These are phyloP conservation scores for Meloidogyne chitwoodi DNA, from an alignment of 1,140 invertebrate genomes.

Conservation along the genomic window DNA sequence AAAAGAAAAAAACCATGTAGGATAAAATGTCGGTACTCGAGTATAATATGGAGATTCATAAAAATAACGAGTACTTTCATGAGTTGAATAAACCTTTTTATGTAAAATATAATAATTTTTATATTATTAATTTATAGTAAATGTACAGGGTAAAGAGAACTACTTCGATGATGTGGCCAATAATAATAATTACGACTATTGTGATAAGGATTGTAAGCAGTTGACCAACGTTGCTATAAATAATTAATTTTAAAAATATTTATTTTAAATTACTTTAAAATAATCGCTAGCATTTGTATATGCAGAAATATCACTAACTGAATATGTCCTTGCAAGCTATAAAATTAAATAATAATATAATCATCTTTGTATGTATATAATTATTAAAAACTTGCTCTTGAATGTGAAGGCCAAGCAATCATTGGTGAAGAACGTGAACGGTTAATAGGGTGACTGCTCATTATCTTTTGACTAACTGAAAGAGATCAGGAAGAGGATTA, in stretches of 20 bases:
- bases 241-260: not conserved
- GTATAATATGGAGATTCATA: constrained; percentile 15
- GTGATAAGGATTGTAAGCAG: constrained; percentile 17
- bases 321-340: constrained; percentile 15
- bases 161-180: constrained; percentile 12
- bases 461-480: not conserved
- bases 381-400: not conserved
- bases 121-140: not conserved
- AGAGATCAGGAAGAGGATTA: too few species aligned
- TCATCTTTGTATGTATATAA: not conserved
- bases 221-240: constrained; percentile 12
- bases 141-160: constrained; percentile 8
- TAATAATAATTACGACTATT: constrained; percentile 9
- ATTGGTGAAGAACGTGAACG: constrained; percentile 9
- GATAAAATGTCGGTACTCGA: not conserved
- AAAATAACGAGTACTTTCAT: constrained; percentile 13
- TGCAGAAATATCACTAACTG: constrained; percentile 6
- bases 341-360: not conserved
- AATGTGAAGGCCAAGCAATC: constrained; percentile 18
- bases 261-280: constrained; percentile 1
- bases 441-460: not conserved
- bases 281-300: constrained; percentile 16
- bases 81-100: constrained; percentile 6
- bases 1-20: not conserved
- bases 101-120: not conserved